Evolutionary conservation across 2,113 vertebrate species (phyloP).

Genomic region (Lepidothrix coronata): DNA sequence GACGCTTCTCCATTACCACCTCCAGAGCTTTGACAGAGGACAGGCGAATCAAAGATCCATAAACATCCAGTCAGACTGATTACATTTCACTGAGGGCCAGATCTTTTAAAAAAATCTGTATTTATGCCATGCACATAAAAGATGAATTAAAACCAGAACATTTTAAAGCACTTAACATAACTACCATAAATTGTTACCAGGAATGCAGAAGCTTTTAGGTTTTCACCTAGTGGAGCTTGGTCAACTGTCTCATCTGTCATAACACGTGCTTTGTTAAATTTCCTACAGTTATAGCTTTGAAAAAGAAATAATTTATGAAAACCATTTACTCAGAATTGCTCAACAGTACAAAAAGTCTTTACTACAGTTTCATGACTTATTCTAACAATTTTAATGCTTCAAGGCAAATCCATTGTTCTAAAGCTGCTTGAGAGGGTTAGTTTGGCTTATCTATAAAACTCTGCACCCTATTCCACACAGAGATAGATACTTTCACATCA

Average conservation of each 20-base stretch:
- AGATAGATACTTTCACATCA: neutral
- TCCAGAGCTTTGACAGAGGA: neutral
- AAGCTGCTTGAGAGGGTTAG: neutral
- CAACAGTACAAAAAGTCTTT: neutral
- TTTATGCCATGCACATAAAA: neutral
- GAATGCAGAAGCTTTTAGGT: neutral
- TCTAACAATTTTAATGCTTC: neutral
- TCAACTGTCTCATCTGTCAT: neutral
- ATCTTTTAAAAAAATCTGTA: neutral
- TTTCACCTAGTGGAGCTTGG: neutral
- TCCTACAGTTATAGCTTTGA: neutral
- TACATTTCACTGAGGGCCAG: neutral
- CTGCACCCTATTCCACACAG: neutral
- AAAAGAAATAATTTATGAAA: neutral
- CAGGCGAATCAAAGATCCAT: neutral
- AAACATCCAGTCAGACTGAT: neutral
- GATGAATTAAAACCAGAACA: neutral
- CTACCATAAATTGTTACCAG: neutral
- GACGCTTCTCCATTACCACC: fast-evolving
- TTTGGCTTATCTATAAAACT: neutral
- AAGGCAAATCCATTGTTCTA: neutral
- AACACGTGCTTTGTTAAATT: neutral
- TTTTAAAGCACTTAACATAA: neutral
- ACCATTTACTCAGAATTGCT: neutral
- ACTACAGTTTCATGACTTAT: neutral